Evolutionary conservation across 2,113 vertebrate species (phyloP).

Genomic region (Pelusios castaneus): DNA sequence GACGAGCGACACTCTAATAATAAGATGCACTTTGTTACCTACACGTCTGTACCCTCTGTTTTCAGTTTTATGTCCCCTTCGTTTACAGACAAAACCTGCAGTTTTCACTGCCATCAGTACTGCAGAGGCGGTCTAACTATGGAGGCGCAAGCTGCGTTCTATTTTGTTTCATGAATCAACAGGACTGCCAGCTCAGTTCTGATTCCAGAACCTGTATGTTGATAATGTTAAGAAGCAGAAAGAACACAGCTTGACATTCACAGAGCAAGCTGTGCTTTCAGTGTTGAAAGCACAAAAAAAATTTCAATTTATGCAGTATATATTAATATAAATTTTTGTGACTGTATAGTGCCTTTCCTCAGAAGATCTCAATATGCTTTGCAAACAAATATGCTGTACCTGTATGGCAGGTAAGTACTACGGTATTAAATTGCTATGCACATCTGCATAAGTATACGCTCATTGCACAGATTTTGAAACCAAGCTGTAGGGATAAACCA

Average conservation of each 20-base stretch:
- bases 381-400: rapidly evolving
- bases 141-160: not conserved
- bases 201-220: not conserved
- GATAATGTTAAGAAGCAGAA: not conserved
- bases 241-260: not conserved
- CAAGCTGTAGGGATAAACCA: not conserved
- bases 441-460: rapidly evolving
- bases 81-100: not conserved
- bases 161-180: constrained; percentile 25
- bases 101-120: not conserved
- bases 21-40: not conserved
- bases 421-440: not conserved
- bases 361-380: rapidly evolving
- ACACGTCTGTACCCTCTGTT: not conserved
- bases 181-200: not conserved
- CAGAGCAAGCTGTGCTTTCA: not conserved
- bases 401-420: rapidly evolving
- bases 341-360: not conserved
- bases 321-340: not conserved
- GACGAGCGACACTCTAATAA: not conserved
- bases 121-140: constrained; percentile 14
- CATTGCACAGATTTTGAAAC: not conserved
- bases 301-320: not conserved
- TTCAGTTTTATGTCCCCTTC: not conserved
- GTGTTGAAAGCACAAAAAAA: rapidly evolving